Percentiles rank a stretch among this genome's conserved stretches.
Evolutionary conservation across 2,888 invertebrate species (phyloP).

Genomic region (Plebejus anna): DNA sequence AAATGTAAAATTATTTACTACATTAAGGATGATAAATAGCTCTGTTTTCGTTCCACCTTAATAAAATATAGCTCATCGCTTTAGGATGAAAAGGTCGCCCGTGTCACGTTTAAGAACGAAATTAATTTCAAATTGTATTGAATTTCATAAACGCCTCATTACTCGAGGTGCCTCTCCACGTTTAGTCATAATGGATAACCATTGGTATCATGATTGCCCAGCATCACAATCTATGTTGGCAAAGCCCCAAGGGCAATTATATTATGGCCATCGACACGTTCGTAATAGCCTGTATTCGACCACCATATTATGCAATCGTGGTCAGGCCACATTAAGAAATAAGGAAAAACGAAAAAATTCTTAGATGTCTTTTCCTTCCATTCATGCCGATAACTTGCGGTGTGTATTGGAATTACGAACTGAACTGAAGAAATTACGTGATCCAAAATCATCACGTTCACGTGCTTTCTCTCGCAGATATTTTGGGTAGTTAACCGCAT

Average conservation of each 20-base stretch:
- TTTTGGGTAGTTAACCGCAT: not conserved
- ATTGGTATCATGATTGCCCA: too few species aligned
- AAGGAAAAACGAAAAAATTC: not conserved
- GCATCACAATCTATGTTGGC: not conserved
- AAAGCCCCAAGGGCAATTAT: not conserved
- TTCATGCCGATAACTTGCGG: not conserved
- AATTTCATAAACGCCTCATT: not conserved
- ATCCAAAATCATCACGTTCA: not conserved
- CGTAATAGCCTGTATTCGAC: not conserved
- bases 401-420: constrained; percentile 1
- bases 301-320: not conserved
- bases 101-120: not conserved
- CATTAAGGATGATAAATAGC: constrained; percentile 20
- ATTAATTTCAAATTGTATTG: not conserved
- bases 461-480: not conserved
- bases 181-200: not conserved
- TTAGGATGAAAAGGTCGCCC: not conserved
- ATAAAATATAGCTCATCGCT: constrained; percentile 21
- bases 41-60: constrained; percentile 2
- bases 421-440: constrained; percentile 3
- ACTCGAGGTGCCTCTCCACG: not conserved
- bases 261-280: not conserved
- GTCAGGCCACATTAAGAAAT: not conserved
- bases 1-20: not conserved
- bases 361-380: not conserved